These are phyloP conservation scores for Lithosia quadra DNA, from an alignment of 2,888 invertebrate genomes.

Conservation along the genomic window DNA sequence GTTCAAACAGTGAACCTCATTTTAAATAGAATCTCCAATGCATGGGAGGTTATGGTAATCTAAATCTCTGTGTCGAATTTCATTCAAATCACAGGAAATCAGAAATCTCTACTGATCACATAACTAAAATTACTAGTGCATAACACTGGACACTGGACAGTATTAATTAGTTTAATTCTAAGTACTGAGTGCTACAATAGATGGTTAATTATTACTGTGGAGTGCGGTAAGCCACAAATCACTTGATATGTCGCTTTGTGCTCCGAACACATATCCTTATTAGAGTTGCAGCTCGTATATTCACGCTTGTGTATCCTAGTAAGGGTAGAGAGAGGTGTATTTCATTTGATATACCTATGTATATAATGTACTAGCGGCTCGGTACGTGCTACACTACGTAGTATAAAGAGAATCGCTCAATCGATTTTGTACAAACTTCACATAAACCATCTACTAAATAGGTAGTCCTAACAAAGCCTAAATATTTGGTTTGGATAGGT, in stretches of 20 bases:
- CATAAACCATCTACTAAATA: no score
- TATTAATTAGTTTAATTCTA: not conserved
- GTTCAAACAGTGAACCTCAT: no score
- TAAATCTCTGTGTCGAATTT: no score
- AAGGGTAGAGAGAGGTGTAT: not conserved
- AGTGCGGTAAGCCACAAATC: conserved; percentile 6
- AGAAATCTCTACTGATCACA: not conserved
- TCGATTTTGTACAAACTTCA: no score
- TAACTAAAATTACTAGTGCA: not conserved
- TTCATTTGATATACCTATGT: not conserved
- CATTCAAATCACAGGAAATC: no score
- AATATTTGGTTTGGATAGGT: no score
- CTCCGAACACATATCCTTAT: not conserved
- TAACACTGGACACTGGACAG: not conserved
- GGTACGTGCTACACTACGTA: no score
- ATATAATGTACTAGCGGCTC: no score
- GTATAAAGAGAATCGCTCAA: no score
- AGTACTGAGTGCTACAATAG: conserved; percentile 3
- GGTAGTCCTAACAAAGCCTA: no score
- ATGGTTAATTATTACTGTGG: conserved; percentile 9
- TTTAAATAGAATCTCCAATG: no score
- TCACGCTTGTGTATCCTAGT: not conserved
- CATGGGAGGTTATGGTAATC: no score
- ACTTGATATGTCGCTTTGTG: conserved; percentile 10
- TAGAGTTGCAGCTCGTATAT: not conserved